Percentiles rank a stretch among this genome's conserved stretches.
phyloP scores from a whole-genome alignment of 2,113 vertebrate species.

The Bungarus multicinctus region DNA sequence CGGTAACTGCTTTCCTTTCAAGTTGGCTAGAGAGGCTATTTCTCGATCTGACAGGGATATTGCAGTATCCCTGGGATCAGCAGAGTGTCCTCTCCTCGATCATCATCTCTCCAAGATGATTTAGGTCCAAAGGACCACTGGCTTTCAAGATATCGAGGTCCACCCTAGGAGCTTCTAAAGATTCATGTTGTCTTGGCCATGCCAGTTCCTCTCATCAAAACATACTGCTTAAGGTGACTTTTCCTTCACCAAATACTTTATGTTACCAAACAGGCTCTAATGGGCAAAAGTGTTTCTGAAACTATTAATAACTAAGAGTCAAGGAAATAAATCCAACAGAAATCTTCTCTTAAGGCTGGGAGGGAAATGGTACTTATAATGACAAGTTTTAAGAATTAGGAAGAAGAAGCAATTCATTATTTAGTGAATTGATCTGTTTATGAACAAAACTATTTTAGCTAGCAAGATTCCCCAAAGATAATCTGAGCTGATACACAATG shows the following conservation, averaged over 20 bases:
- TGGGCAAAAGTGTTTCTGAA: neutral
- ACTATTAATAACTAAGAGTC: neutral
- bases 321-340: neutral
- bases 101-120: too few species aligned
- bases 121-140: too few species aligned
- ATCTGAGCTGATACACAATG: neutral
- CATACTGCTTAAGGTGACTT: neutral
- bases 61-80: too few species aligned
- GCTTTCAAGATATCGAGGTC: too few species aligned
- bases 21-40: too few species aligned
- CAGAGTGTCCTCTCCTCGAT: too few species aligned
- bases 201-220: too few species aligned
- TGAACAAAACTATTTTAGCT: slow-evolving; percentile 49
- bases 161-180: too few species aligned
- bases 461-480: slow-evolving; percentile 42
- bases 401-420: neutral
- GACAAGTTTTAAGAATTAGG: slow-evolving; percentile 52
- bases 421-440: slow-evolving; percentile 25
- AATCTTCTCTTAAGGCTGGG: neutral
- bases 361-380: slow-evolving; percentile 25
- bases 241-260: neutral
- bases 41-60: too few species aligned
- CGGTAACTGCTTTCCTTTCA: too few species aligned
- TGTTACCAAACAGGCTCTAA: neutral
- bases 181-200: too few species aligned